Conservation (phyloP, 2,113 vertebrate genomes). For the Heterotilapia buettikoferi region DNA sequence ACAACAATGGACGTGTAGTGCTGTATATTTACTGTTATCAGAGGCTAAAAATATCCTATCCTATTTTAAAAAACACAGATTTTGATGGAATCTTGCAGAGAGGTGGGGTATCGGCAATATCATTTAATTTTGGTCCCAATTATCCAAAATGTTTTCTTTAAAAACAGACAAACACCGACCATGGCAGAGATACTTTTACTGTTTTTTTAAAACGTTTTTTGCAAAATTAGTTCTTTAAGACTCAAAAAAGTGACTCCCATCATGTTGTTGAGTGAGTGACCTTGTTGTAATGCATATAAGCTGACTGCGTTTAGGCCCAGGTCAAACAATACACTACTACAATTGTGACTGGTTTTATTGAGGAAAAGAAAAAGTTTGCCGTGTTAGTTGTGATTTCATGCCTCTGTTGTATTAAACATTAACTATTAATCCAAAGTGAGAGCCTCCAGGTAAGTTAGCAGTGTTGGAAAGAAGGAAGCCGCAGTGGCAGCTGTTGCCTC, state of each 20-base stretch:
- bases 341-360: neutral
- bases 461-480: neutral
- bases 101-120: neutral
- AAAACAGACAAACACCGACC: neutral
- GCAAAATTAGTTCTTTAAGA: neutral
- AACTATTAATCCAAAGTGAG: neutral
- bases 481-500: slow-evolving; percentile 24
- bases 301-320: neutral
- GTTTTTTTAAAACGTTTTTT: fast-evolving
- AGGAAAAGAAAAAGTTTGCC: neutral
- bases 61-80: neutral
- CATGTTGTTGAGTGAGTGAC: neutral
- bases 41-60: neutral
- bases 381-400: neutral
- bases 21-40: neutral
- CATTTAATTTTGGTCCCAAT: neutral
- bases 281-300: neutral
- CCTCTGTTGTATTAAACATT: neutral
- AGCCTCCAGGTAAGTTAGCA: neutral
- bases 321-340: neutral
- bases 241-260: neutral
- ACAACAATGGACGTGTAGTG: neutral
- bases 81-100: neutral
- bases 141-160: neutral
- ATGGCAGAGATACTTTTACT: neutral